These are phyloP conservation scores for Lampris megalopsis DNA, from an alignment of 2,113 vertebrate species.

Conservation along the genomic window DNA sequence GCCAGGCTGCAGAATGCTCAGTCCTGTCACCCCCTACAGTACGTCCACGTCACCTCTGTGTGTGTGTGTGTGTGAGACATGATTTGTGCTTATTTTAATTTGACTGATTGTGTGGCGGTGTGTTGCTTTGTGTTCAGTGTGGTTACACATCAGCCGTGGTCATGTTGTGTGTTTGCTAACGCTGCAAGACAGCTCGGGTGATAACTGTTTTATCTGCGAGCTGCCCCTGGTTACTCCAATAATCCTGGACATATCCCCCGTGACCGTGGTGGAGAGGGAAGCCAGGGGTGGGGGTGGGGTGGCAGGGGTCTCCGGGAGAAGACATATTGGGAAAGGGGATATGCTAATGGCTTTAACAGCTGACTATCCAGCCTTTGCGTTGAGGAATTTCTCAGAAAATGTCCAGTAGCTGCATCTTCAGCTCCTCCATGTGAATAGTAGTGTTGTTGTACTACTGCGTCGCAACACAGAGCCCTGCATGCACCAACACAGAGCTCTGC, in stretches of 20 bases:
- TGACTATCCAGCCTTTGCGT: constrained; percentile 66
- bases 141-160: neutral
- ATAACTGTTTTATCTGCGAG: constrained; percentile 46
- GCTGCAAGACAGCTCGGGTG: neutral
- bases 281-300: neutral
- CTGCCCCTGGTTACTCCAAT: constrained; percentile 34
- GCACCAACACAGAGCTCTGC: neutral
- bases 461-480: constrained; percentile 14
- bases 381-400: constrained; percentile 74
- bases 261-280: constrained; percentile 48
- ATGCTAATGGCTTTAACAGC: constrained; percentile 76
- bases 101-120: no score
- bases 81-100: no score
- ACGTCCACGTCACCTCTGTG: constrained; percentile 32
- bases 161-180: neutral
- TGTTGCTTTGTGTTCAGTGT: neutral
- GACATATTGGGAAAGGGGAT: constrained; percentile 63
- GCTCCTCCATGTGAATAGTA: constrained; percentile 31
- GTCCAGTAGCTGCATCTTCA: constrained; percentile 46
- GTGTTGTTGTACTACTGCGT: constrained; percentile 11
- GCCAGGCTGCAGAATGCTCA: constrained; percentile 81
- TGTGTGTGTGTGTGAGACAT: neutral
- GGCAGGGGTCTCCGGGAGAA: constrained; percentile 38
- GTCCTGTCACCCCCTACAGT: constrained; percentile 81
- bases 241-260: constrained; percentile 55